Percentiles rank a stretch among this genome's conserved stretches.
Conservation (phyloP, 2,797 vertebrate species). For the Galaxias olidus region DNA sequence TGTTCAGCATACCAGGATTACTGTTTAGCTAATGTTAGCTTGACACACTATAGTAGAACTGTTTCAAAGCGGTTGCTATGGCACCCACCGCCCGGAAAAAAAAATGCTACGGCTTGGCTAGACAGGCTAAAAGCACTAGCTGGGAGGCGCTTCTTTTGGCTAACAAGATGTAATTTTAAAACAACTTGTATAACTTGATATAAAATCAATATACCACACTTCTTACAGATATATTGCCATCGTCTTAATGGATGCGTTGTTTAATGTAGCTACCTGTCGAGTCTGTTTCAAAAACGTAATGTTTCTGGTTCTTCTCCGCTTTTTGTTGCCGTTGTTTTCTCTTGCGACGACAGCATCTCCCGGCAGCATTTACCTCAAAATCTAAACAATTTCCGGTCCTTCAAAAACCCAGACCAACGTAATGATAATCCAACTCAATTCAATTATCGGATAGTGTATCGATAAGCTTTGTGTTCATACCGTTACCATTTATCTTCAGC, state of each 20-base stretch:
- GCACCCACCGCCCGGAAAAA: slow-evolving; percentile 74
- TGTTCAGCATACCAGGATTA: neutral
- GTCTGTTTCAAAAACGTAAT: slow-evolving; percentile 48
- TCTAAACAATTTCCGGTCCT: slow-evolving; percentile 69
- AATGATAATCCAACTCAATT: slow-evolving; percentile 36
- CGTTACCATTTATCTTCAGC: too few species aligned
- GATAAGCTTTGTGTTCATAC: neutral
- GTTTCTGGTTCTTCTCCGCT: slow-evolving; percentile 64
- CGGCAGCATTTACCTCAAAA: slow-evolving; percentile 66
- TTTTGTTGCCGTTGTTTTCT: slow-evolving; percentile 68
- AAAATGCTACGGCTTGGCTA: slow-evolving; percentile 49
- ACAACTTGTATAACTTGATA: too few species aligned
- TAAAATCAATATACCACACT: too few species aligned
- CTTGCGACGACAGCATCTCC: slow-evolving; percentile 74
- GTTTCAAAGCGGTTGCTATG: slow-evolving; percentile 84
- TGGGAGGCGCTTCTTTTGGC: neutral
- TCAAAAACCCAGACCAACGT: slow-evolving; percentile 48
- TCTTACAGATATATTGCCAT: too few species aligned
- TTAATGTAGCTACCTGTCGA: slow-evolving; percentile 41
- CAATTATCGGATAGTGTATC: neutral
- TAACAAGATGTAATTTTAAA: neutral
- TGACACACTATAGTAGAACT: slow-evolving; percentile 46
- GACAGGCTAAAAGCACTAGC: slow-evolving; percentile 4
- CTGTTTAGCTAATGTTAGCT: slow-evolving; percentile 26
- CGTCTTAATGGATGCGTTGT: too few species aligned